Evolutionary conservation across 2,113 vertebrate species (phyloP).

Genomic region (Meriones unguiculatus): DNA sequence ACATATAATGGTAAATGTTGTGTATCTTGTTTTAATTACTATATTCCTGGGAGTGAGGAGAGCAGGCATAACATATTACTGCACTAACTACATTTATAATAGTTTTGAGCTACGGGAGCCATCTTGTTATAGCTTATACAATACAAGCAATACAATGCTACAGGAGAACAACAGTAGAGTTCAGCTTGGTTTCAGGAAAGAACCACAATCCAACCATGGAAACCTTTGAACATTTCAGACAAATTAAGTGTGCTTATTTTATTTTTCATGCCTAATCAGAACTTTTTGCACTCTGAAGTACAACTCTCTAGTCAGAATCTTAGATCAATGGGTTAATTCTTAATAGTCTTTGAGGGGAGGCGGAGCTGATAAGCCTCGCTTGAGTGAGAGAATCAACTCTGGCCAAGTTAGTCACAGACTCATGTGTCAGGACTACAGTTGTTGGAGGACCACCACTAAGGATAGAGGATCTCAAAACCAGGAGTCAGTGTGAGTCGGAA

Average conservation of each 20-base stretch:
- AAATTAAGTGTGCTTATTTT: not conserved
- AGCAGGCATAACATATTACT: not conserved
- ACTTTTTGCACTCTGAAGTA: not conserved
- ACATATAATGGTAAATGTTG: not conserved
- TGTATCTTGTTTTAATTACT: not conserved
- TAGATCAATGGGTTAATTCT: not conserved
- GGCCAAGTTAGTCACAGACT: not conserved
- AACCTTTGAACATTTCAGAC: not conserved
- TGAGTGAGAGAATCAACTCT: not conserved
- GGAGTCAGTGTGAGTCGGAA: not conserved
- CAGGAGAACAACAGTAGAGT: not conserved
- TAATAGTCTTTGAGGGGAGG: not conserved
- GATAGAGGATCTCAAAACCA: not conserved
- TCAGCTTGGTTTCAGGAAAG: not conserved
- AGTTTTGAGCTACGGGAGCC: not conserved
- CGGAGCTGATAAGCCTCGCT: not conserved
- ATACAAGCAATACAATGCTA: not conserved
- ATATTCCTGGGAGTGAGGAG: not conserved
- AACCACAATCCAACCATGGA: not conserved
- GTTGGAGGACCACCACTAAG: not conserved
- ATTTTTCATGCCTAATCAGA: not conserved
- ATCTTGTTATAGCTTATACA: not conserved
- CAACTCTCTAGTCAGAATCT: not conserved
- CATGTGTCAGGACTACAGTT: not conserved
- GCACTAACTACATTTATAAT: conserved; percentile 7